Conservation (phyloP, 2,797 vertebrate species). For the Tamandua tetradactyla region DNA sequence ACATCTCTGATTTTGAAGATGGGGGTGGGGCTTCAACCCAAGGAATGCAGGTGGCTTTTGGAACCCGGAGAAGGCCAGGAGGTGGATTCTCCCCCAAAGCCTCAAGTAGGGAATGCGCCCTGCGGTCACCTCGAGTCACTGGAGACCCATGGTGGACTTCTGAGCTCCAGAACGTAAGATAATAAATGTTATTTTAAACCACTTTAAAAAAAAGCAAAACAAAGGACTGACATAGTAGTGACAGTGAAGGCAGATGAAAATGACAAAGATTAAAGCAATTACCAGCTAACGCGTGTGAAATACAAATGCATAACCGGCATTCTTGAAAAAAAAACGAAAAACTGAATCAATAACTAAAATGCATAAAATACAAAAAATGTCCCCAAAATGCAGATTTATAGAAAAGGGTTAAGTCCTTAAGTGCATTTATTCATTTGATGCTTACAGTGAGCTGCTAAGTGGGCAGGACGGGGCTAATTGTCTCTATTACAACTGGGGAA, state of each 20-base stretch:
- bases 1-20: too few species aligned
- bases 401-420: background rate
- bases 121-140: too few species aligned
- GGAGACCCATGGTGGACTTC: too few species aligned
- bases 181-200: too few species aligned
- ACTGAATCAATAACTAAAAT: background rate
- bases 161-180: too few species aligned
- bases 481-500: background rate
- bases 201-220: too few species aligned
- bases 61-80: too few species aligned
- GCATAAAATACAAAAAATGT: background rate
- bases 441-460: background rate
- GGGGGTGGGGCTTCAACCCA: too few species aligned
- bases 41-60: too few species aligned
- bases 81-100: too few species aligned
- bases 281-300: background rate
- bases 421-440: background rate
- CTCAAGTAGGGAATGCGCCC: too few species aligned
- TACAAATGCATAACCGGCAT: background rate
- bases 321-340: background rate
- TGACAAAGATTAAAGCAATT: background rate
- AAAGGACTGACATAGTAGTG: background rate
- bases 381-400: background rate
- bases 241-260: background rate
- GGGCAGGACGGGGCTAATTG: background rate